A percentile compares a stretch with the other conserved stretches of the same genome.
Conservation (phyloP, 2,113 vertebrate species). For the Phalacrocorax carbo region DNA sequence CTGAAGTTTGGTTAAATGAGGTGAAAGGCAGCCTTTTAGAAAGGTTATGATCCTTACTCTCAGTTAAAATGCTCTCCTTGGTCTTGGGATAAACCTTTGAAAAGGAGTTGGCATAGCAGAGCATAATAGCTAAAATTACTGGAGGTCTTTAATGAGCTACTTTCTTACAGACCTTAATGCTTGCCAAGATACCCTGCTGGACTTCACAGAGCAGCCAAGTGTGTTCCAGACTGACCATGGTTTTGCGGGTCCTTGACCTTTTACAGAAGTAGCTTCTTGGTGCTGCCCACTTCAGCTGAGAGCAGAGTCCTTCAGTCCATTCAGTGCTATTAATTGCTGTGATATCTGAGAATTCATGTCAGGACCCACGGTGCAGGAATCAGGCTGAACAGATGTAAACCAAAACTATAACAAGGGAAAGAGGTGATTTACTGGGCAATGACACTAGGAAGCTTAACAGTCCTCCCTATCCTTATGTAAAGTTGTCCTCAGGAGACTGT, state of each 20-base stretch:
- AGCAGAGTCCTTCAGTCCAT: not conserved
- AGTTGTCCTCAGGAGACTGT: not conserved
- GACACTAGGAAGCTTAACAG: not conserved
- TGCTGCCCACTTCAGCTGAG: not conserved
- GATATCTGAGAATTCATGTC: not conserved
- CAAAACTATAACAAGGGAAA: not conserved
- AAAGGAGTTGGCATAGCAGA: not conserved
- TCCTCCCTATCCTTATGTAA: not conserved
- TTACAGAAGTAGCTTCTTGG: not conserved
- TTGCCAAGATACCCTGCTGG: not conserved
- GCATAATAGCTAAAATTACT: not conserved
- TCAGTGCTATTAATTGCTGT: not conserved
- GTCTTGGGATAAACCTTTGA: not conserved
- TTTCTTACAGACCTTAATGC: not conserved
- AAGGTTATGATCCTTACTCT: not conserved
- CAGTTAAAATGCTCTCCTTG: not conserved
- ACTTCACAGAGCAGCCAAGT: not conserved
- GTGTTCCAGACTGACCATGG: not conserved
- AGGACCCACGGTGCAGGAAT: not conserved
- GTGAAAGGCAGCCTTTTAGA: not conserved
- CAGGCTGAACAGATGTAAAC: not conserved
- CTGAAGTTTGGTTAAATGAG: not conserved
- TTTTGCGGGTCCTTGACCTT: not conserved
- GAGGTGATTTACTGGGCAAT: not conserved
- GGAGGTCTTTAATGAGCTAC: not conserved